These are phyloP conservation scores for Nomada lathburiana DNA, from an alignment of 2,888 invertebrate species.

Conservation along the genomic window DNA sequence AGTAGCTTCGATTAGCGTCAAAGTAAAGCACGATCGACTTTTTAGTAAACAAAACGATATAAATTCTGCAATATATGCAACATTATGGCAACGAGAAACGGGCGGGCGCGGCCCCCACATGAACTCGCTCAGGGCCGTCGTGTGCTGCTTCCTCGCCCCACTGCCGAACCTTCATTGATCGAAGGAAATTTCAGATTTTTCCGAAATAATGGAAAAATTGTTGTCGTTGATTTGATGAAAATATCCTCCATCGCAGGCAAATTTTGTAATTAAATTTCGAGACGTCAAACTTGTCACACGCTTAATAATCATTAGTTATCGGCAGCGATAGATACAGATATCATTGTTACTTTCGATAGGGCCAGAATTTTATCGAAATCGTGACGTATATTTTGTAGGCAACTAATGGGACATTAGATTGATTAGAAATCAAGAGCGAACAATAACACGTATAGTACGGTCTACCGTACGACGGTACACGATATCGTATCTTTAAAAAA, in stretches of 20 bases:
- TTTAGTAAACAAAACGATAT: conserved; percentile 51
- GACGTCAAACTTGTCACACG: background rate
- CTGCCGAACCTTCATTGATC: background rate
- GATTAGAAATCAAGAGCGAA: background rate
- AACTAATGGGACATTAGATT: background rate
- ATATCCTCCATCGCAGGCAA: too few species aligned
- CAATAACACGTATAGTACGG: background rate
- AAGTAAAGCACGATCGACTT: background rate
- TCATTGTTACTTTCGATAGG: background rate
- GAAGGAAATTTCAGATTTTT: background rate
- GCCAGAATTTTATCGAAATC: background rate
- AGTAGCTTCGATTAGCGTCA: conserved; percentile 13
- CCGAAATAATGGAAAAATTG: background rate
- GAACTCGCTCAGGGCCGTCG: conserved; percentile 44
- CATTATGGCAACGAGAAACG: conserved; percentile 75
- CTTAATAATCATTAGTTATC: background rate
- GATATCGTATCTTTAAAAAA: background rate
- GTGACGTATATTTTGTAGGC: too few species aligned
- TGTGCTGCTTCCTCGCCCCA: background rate
- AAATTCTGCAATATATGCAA: conserved; percentile 71
- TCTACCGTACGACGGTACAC: background rate
- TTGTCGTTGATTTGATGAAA: too few species aligned
- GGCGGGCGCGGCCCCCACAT: conserved; percentile 75
- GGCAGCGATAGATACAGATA: background rate
- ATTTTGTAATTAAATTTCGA: background rate